Percentiles rank a stretch among this genome's conserved stretches.
phyloP scores from a whole-genome alignment of 2,888 invertebrate species.

The Leptinotarsa juncta region DNA sequence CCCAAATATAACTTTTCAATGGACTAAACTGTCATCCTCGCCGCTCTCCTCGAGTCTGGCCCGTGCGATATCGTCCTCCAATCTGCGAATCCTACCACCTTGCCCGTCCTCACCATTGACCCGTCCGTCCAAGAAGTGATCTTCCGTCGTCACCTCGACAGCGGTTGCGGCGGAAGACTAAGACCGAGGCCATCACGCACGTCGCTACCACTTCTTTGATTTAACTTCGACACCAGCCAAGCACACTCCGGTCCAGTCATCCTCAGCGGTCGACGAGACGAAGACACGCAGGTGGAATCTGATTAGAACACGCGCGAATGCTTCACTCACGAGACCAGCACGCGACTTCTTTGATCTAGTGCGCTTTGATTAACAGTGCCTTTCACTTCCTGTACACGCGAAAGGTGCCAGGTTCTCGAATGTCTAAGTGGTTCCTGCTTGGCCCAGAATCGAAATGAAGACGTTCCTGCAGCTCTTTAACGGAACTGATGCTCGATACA shows the following conservation, averaged over 20 bases:
- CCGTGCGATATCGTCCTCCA: slow-evolving; percentile 18
- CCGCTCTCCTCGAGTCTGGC: neutral
- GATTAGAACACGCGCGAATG: slow-evolving; percentile 36
- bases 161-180: slow-evolving; percentile 51
- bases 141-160: slow-evolving; percentile 53
- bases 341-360: slow-evolving; percentile 26
- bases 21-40: neutral
- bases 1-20: too few species aligned
- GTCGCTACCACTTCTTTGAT: slow-evolving; percentile 61
- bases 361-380: neutral
- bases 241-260: slow-evolving; percentile 54
- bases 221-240: slow-evolving; percentile 62
- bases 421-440: slow-evolving; percentile 7
- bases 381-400: slow-evolving; percentile 9
- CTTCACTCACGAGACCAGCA: slow-evolving; percentile 34
- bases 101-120: slow-evolving; percentile 42
- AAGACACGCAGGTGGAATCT: slow-evolving; percentile 40
- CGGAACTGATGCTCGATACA: too few species aligned
- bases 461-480: neutral
- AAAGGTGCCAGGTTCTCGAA: slow-evolving; percentile 5
- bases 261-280: slow-evolving; percentile 56
- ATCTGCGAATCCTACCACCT: neutral
- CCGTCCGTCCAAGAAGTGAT: slow-evolving; percentile 35
- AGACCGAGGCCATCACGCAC: slow-evolving; percentile 54
- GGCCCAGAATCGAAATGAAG: neutral